These are phyloP conservation scores for Tribolium freemani DNA, from an alignment of 2,888 invertebrate genomes.

Conservation along the genomic window DNA sequence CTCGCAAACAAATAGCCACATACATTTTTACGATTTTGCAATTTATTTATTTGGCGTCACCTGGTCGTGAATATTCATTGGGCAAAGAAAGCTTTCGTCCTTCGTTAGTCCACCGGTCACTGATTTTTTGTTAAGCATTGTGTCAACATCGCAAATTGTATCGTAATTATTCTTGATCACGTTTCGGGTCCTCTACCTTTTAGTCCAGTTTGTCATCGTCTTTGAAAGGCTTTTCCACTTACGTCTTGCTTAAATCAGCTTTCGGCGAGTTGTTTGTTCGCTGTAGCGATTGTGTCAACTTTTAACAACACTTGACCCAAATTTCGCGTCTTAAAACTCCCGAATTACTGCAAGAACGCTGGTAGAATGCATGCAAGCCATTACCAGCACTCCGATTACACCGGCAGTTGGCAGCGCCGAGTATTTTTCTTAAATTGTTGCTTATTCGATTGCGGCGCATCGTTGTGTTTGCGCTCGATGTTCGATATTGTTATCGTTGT, in stretches of 20 bases:
- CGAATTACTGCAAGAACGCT: slow-evolving; percentile 2
- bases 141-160: not conserved
- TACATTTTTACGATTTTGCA: no score
- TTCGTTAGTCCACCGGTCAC: not conserved
- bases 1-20: not conserved
- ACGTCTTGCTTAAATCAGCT: not conserved
- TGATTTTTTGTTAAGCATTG: not conserved
- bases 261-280: not conserved
- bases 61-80: not conserved
- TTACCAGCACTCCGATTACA: slow-evolving; percentile 11
- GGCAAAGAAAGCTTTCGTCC: not conserved
- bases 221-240: not conserved
- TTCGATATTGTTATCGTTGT: slow-evolving; percentile 28
- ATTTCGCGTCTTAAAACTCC: not conserved
- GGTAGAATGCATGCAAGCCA: slow-evolving; percentile 7
- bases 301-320: not conserved
- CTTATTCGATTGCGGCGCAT: not conserved
- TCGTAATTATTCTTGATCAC: not conserved
- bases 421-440: slow-evolving; percentile 23
- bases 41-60: not conserved
- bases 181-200: not conserved
- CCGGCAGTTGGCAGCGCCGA: not conserved
- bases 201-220: not conserved
- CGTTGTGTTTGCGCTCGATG: slow-evolving; percentile 4
- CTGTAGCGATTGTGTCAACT: not conserved